A percentile compares a stretch with the other conserved stretches of the same genome.
Conservation (phyloP, 2,113 vertebrate species). For the Heptranchias perlo region DNA sequence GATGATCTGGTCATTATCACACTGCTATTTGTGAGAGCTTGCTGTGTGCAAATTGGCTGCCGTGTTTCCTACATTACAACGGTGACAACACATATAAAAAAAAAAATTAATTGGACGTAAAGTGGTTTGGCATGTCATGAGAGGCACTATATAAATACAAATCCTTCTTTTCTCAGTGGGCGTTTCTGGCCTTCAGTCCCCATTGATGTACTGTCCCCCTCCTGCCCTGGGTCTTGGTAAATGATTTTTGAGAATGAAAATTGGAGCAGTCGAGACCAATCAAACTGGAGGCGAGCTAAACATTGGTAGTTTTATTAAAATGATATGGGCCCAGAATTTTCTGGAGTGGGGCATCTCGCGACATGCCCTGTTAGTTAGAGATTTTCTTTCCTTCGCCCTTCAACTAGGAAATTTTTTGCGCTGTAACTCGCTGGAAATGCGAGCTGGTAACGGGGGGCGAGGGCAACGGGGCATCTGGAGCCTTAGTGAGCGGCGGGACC, state of each 20-base stretch:
- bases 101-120: not conserved
- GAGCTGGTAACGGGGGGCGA: too few species aligned
- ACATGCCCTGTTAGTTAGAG: too few species aligned
- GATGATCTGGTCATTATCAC: not conserved
- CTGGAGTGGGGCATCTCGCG: too few species aligned
- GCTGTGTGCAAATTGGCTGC: not conserved
- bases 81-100: not conserved
- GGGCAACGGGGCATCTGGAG: too few species aligned
- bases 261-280: not conserved
- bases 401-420: too few species aligned
- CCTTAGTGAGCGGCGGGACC: too few species aligned
- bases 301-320: not conserved
- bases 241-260: not conserved
- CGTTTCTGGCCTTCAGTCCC: not conserved
- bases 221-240: not conserved
- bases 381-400: too few species aligned
- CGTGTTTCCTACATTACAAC: not conserved
- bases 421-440: too few species aligned
- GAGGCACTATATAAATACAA: not conserved
- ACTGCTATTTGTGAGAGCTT: not conserved
- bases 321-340: too few species aligned
- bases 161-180: not conserved
- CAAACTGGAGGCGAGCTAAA: not conserved
- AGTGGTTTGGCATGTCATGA: not conserved
- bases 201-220: not conserved